Percentiles rank a stretch among this genome's conserved stretches.
These are phyloP conservation scores for Sphaeramia orbicularis DNA, from an alignment of 2,797 vertebrate species.

Conservation along the genomic window DNA sequence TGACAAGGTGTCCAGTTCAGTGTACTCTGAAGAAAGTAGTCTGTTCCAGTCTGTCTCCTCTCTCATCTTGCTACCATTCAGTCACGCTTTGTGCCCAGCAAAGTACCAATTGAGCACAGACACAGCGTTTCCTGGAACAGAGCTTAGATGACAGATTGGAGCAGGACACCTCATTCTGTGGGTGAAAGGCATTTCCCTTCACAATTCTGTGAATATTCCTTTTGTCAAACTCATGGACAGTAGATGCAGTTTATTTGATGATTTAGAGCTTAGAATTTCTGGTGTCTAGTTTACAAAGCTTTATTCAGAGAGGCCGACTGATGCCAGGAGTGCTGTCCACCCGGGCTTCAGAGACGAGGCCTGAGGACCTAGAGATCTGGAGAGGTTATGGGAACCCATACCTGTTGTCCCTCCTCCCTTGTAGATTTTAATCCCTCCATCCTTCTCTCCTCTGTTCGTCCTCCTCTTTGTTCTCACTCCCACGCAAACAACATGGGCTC, in stretches of 20 bases:
- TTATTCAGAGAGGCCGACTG: slow-evolving; percentile 18
- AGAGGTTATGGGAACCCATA: slow-evolving; percentile 56
- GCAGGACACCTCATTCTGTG: slow-evolving; percentile 14
- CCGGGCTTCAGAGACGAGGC: slow-evolving; percentile 9
- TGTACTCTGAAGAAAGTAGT: slow-evolving; percentile 10
- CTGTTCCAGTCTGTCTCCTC: neutral
- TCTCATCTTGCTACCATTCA: slow-evolving; percentile 6
- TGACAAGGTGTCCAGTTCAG: slow-evolving; percentile 18
- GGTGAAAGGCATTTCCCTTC: slow-evolving; percentile 1
- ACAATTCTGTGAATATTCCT: neutral
- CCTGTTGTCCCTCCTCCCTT: slow-evolving; percentile 35
- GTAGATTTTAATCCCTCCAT: slow-evolving; percentile 48
- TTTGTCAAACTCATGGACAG: neutral
- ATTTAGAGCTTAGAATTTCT: neutral
- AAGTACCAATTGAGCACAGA: slow-evolving; percentile 5
- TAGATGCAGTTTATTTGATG: neutral
- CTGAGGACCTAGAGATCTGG: slow-evolving; percentile 3
- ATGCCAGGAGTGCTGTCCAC: slow-evolving; percentile 9
- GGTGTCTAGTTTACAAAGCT: neutral
- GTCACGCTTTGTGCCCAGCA: slow-evolving; percentile 33
- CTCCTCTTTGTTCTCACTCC: slow-evolving; percentile 53
- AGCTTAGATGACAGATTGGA: slow-evolving; percentile 13
- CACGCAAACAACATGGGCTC: slow-evolving; percentile 37
- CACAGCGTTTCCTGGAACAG: slow-evolving; percentile 34
- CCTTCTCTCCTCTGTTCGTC: slow-evolving; percentile 21